Evolutionary conservation across 2,888 invertebrate species (phyloP).

Genomic region (Idaea straminata): DNA sequence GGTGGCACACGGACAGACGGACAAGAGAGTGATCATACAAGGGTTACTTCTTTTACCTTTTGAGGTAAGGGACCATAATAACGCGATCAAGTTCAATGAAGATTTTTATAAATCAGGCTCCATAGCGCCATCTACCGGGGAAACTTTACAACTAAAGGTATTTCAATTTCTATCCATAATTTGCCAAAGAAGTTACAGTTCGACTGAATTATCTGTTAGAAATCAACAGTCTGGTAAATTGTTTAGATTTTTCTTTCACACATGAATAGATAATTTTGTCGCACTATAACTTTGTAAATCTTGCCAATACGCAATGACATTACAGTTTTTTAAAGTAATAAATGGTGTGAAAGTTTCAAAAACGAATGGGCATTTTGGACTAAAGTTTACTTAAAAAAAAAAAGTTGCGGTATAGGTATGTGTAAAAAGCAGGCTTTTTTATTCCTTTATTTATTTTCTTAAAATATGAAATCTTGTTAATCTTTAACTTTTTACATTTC

Average conservation of each 20-base stretch:
- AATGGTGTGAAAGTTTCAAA: neutral
- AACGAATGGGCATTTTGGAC: neutral
- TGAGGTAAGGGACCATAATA: no score
- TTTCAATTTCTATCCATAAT: conserved; percentile 21
- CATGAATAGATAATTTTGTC: neutral
- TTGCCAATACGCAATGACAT: conserved; percentile 53
- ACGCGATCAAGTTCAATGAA: no score
- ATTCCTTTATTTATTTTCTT: no score
- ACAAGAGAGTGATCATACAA: no score
- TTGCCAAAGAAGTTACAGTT: conserved; percentile 43
- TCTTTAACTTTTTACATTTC: neutral
- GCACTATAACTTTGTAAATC: conserved; percentile 35
- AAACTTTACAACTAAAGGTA: no score
- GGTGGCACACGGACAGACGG: no score
- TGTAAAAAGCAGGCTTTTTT: neutral
- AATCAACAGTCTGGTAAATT: neutral
- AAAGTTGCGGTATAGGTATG: neutral
- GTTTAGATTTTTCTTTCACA: neutral
- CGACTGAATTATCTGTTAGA: neutral
- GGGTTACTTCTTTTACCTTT: no score
- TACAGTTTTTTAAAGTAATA: conserved; percentile 11
- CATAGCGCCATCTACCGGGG: no score
- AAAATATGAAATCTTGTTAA: neutral
- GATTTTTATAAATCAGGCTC: no score
- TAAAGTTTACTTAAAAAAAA: conserved; percentile 4